Evolutionary conservation across 2,888 invertebrate species (phyloP).

Genomic region (Pimpla rufipes): DNA sequence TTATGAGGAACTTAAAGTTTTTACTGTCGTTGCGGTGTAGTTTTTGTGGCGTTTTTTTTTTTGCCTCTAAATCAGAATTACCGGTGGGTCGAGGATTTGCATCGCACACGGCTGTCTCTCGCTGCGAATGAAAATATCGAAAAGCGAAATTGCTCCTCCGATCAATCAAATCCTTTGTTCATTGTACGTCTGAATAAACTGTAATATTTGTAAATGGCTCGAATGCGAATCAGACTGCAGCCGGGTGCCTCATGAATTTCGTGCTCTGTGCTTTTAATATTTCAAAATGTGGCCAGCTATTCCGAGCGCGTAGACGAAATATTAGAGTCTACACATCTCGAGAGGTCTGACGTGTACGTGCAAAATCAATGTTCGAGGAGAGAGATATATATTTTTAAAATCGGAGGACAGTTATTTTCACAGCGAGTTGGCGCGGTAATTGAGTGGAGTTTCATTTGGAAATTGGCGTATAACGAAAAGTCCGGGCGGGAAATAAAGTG

Average conservation of each 20-base stretch:
- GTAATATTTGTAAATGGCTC: background rate
- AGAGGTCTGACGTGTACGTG: background rate
- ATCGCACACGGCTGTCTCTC: too few relatives aligned
- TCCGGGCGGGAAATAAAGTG: background rate
- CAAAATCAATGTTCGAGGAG: background rate
- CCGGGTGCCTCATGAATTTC: background rate
- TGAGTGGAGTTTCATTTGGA: background rate
- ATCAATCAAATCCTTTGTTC: background rate
- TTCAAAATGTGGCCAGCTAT: background rate
- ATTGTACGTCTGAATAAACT: background rate
- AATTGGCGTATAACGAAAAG: constrained; percentile 12
- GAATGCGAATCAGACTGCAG: background rate
- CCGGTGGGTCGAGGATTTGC: background rate
- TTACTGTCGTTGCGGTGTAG: too few relatives aligned
- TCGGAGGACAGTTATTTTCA: background rate
- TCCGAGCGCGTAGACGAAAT: background rate
- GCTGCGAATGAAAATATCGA: background rate
- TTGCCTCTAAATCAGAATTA: background rate
- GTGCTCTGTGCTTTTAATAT: background rate
- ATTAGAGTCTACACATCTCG: background rate
- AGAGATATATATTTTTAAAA: background rate
- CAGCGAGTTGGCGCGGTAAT: background rate
- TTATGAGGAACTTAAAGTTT: too few relatives aligned
- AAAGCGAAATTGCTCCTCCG: background rate
- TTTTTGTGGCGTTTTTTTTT: too few relatives aligned